Evolutionary conservation across 2,797 vertebrate species (phyloP).

Genomic region (Apogon talboti): DNA sequence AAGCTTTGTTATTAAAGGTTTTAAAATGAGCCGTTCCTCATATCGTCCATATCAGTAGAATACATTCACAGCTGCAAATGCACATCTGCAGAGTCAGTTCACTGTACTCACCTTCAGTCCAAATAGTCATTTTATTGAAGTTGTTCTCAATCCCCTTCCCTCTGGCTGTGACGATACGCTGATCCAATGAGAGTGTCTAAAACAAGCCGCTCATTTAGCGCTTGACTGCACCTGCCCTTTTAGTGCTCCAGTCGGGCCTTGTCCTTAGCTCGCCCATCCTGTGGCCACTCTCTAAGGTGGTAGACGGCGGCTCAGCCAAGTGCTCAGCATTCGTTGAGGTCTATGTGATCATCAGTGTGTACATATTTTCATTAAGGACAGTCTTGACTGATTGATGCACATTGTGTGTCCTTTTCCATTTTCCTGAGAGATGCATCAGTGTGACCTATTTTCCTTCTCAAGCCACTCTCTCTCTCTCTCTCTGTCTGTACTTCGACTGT

Average conservation of each 20-base stretch:
- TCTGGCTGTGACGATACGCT: conserved; percentile 57
- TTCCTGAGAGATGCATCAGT: conserved; percentile 32
- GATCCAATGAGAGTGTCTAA: conserved; percentile 69
- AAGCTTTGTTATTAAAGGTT: not conserved
- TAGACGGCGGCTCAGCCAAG: conserved; percentile 30
- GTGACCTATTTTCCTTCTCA: conserved; percentile 62
- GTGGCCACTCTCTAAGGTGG: conserved; percentile 48
- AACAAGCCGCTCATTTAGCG: conserved; percentile 79
- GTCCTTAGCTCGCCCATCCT: conserved; percentile 52
- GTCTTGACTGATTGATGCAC: conserved; percentile 22
- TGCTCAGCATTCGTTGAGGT: conserved; percentile 14
- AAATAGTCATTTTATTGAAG: conserved; percentile 38
- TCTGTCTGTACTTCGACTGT: conserved; percentile 21
- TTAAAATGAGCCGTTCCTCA: not conserved
- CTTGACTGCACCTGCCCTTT: conserved; percentile 74
- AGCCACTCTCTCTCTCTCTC: conserved; percentile 15
- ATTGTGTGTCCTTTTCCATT: conserved; percentile 23
- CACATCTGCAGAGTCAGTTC: conserved; percentile 22
- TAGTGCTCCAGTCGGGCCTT: conserved; percentile 45
- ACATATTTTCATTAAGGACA: conserved; percentile 13
- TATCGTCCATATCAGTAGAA: not conserved
- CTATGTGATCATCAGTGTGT: not conserved
- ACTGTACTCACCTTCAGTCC: conserved; percentile 35
- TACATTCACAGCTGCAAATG: conserved; percentile 2
- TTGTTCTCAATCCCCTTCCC: conserved; percentile 42